phyloP scores from a whole-genome alignment of 2,797 vertebrate genomes.

The Labroides dimidiatus region DNA sequence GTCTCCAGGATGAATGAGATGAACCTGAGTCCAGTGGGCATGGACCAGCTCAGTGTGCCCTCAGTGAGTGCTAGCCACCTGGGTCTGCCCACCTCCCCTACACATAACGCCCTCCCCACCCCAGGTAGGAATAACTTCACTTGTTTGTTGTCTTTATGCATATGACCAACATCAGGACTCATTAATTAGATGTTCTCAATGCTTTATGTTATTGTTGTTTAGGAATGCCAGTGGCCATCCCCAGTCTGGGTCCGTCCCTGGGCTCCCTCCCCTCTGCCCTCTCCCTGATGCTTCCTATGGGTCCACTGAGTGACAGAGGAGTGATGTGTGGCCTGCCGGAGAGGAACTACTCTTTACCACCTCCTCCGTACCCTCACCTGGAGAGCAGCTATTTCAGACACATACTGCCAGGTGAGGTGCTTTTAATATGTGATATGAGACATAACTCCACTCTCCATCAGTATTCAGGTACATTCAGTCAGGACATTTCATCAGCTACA shows the following conservation, averaged over 20 bases:
- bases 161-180: not conserved
- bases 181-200: not conserved
- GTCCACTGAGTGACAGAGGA: conserved; percentile 93
- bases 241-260: conserved; percentile 93
- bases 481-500: no score
- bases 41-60: conserved; percentile 96
- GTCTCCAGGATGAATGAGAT: conserved; percentile 95
- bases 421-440: not conserved
- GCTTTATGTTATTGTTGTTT: not conserved
- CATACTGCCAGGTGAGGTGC: conserved; percentile 92
- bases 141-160: no score
- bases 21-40: conserved; percentile 96
- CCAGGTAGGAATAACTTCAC: conserved; percentile 87
- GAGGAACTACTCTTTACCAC: conserved; percentile 96
- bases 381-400: conserved; percentile 99
- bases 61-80: conserved; percentile 94
- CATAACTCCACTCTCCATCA: no score
- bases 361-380: conserved; percentile 96
- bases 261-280: conserved; percentile 96
- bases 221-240: conserved; percentile 98
- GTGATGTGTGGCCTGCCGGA: conserved; percentile 98
- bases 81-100: conserved; percentile 93
- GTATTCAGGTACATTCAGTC: no score
- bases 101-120: conserved; percentile 92
- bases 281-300: conserved; percentile 99